A percentile compares a stretch with the other conserved stretches of the same genome.
These are phyloP conservation scores for Tachuris rubrigastra DNA, from an alignment of 2,113 vertebrate species.

Conservation along the genomic window DNA sequence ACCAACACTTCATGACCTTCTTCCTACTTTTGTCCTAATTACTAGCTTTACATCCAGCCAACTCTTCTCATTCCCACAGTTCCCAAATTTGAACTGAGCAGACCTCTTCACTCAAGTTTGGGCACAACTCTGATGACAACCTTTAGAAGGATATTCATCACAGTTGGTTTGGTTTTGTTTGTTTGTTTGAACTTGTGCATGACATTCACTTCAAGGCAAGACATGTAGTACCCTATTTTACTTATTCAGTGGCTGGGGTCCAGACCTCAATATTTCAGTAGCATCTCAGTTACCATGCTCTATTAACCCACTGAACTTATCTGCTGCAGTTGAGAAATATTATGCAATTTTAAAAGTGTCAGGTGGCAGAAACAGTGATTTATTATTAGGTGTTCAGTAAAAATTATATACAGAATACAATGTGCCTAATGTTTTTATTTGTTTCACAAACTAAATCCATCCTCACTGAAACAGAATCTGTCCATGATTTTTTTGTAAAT, in stretches of 20 bases:
- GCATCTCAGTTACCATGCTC: background rate
- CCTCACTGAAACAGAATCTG: background rate
- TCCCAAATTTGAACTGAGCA: background rate
- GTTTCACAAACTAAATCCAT: background rate
- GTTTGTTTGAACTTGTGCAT: background rate
- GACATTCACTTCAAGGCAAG: background rate
- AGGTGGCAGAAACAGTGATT: background rate
- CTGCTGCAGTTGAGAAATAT: background rate
- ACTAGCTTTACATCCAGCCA: background rate
- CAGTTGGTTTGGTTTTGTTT: background rate
- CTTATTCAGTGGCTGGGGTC: background rate
- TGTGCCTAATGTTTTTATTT: background rate
- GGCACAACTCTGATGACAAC: background rate
- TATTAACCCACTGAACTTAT: background rate
- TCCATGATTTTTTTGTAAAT: background rate
- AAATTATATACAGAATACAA: background rate
- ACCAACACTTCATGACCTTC: background rate
- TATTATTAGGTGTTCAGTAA: background rate
- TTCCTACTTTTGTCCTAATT: background rate
- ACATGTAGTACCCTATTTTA: background rate
- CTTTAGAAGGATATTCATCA: background rate
- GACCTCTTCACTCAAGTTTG: background rate
- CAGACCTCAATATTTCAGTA: background rate
- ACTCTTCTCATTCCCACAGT: background rate
- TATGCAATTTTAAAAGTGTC: background rate